A percentile compares a stretch with the other conserved stretches of the same genome.
Evolutionary conservation across 2,113 vertebrate species (phyloP).

Genomic region (Micronycteris hirsuta): DNA sequence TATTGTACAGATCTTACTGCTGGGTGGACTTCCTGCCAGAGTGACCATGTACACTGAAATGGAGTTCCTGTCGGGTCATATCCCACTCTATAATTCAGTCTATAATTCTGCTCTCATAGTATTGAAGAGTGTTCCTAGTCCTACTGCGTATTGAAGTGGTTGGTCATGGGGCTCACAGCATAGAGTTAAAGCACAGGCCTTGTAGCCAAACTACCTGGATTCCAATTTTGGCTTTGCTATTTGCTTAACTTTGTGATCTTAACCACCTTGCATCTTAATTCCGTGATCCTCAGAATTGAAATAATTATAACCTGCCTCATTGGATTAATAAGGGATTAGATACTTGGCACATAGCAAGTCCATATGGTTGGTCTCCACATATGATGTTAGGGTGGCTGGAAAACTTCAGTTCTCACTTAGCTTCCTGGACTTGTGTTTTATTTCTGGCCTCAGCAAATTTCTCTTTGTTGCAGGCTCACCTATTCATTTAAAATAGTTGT

Average conservation of each 20-base stretch:
- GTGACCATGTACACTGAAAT: constrained; percentile 93
- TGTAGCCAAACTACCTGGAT: not conserved
- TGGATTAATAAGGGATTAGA: not conserved
- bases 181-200: not conserved
- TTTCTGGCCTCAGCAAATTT: not conserved
- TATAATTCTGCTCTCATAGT: not conserved
- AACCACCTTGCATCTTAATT: not conserved
- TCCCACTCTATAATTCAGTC: constrained; percentile 84
- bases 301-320: not conserved
- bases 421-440: not conserved
- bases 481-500: not conserved
- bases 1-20: constrained; percentile 92
- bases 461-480: not conserved
- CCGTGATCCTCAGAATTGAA: not conserved
- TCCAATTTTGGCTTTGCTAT: not conserved
- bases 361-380: not conserved
- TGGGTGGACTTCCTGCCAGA: constrained; percentile 84
- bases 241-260: not conserved
- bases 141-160: not conserved
- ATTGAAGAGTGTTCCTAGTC: not conserved
- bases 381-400: not conserved
- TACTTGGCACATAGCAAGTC: not conserved
- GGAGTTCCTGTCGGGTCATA: constrained; percentile 86
- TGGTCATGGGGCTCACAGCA: not conserved
- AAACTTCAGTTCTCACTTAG: not conserved